Evolutionary conservation across 2,113 vertebrate genomes (phyloP).

Genomic region (Periophthalmodon schlosseri): DNA sequence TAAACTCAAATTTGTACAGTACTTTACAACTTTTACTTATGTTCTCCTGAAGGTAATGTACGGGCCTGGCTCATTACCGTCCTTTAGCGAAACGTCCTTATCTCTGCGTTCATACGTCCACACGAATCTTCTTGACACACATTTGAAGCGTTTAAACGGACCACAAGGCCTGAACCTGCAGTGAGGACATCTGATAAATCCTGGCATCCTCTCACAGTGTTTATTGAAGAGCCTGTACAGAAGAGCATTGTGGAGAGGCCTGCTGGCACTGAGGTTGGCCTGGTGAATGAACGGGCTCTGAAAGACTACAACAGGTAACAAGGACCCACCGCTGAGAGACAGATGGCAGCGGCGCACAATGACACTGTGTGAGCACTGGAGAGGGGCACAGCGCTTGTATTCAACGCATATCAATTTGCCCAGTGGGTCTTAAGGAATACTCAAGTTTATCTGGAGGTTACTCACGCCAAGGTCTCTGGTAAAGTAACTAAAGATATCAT

Average conservation of each 20-base stretch:
- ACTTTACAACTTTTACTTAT: too few species aligned
- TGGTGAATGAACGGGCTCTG: conserved; percentile 61
- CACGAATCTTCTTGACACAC: neutral
- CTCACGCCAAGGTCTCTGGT: conserved; percentile 33
- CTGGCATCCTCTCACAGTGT: conserved; percentile 43
- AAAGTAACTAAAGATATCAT: neutral
- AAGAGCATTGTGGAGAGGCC: conserved; percentile 41
- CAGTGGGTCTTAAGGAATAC: conserved; percentile 52
- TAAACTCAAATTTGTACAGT: too few species aligned
- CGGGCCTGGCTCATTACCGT: too few species aligned
- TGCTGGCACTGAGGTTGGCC: conserved; percentile 49
- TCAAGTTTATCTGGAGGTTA: conserved; percentile 53
- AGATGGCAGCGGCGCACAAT: conserved; percentile 71
- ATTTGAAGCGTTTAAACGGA: neutral
- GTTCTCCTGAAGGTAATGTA: too few species aligned
- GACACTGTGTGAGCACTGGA: conserved; percentile 28
- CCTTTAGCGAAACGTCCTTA: neutral
- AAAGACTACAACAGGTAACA: conserved; percentile 77
- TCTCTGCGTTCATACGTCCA: neutral
- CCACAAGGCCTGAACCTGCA: conserved; percentile 17
- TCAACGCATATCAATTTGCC: conserved; percentile 58
- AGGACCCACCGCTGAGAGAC: conserved; percentile 75
- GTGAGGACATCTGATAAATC: conserved; percentile 18
- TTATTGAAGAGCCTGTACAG: conserved; percentile 46
- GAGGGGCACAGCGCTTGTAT: conserved; percentile 29